Percentiles rank a stretch among this genome's conserved stretches.
phyloP scores from a whole-genome alignment of 2,888 invertebrate species.

The Geophilus truncorum region DNA sequence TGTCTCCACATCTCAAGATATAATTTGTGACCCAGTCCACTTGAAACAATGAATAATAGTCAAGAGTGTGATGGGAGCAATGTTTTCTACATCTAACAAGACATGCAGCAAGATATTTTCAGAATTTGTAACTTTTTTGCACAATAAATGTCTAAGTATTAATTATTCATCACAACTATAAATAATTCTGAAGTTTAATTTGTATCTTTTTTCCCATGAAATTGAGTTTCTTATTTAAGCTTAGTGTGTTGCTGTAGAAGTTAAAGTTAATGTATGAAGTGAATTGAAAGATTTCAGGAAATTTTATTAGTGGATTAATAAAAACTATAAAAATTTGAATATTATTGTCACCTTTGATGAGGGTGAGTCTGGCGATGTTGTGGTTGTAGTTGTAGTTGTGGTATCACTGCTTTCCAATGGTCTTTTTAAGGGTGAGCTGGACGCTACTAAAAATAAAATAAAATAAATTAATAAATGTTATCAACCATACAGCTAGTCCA shows the following conservation, averaged over 20 bases:
- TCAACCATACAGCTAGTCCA: no score
- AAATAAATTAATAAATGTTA: not conserved
- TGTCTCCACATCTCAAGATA: not conserved
- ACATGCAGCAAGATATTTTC: no score
- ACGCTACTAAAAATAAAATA: not conserved
- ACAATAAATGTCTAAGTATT: no score
- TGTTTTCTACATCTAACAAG: no score
- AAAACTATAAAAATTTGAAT: not conserved
- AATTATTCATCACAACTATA: no score
- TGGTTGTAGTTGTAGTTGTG: not conserved
- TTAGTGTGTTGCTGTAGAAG: no score
- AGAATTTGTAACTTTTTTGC: no score
- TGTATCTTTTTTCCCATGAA: no score
- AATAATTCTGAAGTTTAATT: no score
- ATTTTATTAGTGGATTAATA: not conserved
- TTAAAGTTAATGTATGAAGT: not conserved
- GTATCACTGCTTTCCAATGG: slow-evolving; percentile 25
- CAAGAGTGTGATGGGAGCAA: no score
- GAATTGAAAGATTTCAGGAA: not conserved
- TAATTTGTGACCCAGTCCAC: slow-evolving; percentile 4
- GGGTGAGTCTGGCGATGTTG: slow-evolving; percentile 29
- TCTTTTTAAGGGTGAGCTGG: slow-evolving; percentile 27
- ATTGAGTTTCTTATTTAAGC: no score
- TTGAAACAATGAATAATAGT: not conserved
- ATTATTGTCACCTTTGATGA: slow-evolving; percentile 4